Base-by-base conservation (phyloP, 2,888 invertebrate species). In the Oscheius sp. region DNA sequence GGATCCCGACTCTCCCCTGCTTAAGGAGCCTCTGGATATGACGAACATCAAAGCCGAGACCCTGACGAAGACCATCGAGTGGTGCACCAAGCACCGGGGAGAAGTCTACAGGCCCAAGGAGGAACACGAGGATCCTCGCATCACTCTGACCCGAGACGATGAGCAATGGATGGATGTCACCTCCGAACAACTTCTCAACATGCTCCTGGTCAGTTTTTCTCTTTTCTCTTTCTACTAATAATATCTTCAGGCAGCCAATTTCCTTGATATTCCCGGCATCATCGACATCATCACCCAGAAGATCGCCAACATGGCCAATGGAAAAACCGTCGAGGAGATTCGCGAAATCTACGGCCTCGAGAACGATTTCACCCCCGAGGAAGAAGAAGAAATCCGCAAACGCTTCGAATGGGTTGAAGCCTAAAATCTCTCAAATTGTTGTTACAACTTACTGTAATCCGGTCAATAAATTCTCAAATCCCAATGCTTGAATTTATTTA, bases 271-370 rank as follows among this genome's bases (percentile, higher is more conserved):
- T 20, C 61, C 61, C 45, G 61, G 61, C 15, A 25, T 45, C 27
- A 25, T 61, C 2, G 61, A 61, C 42, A 45, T 61, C 42, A 45
- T 61, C 45, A 61, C 61, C 31, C 61, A 61, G 45, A 61, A 61
- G n/a, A 61, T 61, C n/a, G 61, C 61, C 42, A 61, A 61, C 45
- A 61, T 61, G 61, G 45, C 45, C 45, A 42, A 25, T 25, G 45
- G 45, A 23, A 61, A 61, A 17, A 61, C 27, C 8, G 61, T 61
- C 45, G 61, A 61, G 17, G 45, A 61, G 45, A 27, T 61, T 10
- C 17, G 61, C 1, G 61, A 61, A 20, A 25, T 29, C 42, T 61
- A 42, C 61, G 2, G 61, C 10, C 45, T 61, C 8, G 27, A 27
- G 10, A 61, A 61, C 45, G 61, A 61, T 29, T 61, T 61, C 61